Base-by-base conservation (phyloP, 2,797 vertebrate species). In the Clarias pachynema region DNA sequence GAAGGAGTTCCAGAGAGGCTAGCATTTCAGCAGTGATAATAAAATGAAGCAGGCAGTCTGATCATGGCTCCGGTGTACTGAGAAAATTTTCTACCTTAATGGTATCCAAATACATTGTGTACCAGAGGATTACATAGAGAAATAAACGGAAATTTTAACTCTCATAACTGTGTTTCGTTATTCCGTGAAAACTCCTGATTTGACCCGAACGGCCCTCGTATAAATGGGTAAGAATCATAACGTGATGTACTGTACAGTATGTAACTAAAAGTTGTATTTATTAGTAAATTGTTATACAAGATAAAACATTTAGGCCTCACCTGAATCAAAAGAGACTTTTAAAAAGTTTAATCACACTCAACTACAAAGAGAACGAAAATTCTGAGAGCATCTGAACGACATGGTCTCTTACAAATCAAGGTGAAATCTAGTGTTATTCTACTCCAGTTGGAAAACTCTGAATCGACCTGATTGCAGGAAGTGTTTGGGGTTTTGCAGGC, bases 391-490 rank as follows among this genome's bases (percentile, higher is more conserved):
- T 44, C 37, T 49, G 10, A n/a, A 10, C 1, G 5, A 72, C 37
- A 24, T 44, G 40, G 40, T 72, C 69, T 44, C 10, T 0, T 72
- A 12, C 69, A 15, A 40, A 72, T 72, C 37, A 22, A 15, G 69
- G 69, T 72, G 24, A 72, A 72, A 72, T 49, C 37, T 72, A 49
- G 40, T n/a, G 69, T 7, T 10, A 49, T 73, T 73, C 3, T 0
- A 49, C 12, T 73, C 12, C 40, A 49, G 37, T 49, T 24, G 31
- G 70, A 73, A 72, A 73, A 26, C 70, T 15, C 70, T 29, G n/a
- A 56, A 53, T 18, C n/a, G 6, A 53, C 40, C 44, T 49, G 40
- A 73, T 73, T 73, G 70, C 70, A 73, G 70, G 70, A 73, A 73
- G 70, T 26, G 40, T 18, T 73, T 53, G 49, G 1, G 2, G 40